Percentiles rank a stretch among this genome's conserved stretches.
These are phyloP conservation scores for Cremastobaeus sp. DNA, from an alignment of 2,888 invertebrate species.

Conservation along the genomic window DNA sequence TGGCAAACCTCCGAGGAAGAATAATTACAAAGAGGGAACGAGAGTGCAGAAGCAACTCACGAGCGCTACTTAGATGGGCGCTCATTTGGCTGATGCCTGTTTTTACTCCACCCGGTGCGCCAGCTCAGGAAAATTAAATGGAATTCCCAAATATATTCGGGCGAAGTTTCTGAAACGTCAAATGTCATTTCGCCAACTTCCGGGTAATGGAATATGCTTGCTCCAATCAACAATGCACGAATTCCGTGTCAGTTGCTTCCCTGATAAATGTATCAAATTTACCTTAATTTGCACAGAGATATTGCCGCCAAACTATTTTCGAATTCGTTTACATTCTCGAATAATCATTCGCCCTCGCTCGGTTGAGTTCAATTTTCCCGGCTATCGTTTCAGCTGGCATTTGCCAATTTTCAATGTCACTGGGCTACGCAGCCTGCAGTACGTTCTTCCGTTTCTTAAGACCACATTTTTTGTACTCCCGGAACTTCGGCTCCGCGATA, in stretches of 20 bases:
- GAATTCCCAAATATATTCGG: conserved; percentile 39
- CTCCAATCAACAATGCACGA: conserved; percentile 43
- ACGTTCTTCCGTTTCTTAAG: too few species aligned
- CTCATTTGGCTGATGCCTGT: conserved; percentile 51
- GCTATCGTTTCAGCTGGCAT: too few species aligned
- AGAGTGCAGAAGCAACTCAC: conserved; percentile 17
- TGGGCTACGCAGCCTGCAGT: too few species aligned
- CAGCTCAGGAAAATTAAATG: conserved; percentile 54
- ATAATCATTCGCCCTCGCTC: too few species aligned
- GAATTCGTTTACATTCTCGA: too few species aligned
- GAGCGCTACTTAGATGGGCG: conserved; percentile 30
- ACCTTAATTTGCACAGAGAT: conserved; percentile 4
- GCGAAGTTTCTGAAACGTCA: conserved; percentile 50
- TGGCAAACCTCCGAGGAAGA: conserved; percentile 38
- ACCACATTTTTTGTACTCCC: too few species aligned
- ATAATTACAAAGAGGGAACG: conserved; percentile 46
- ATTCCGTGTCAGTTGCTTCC: conserved; percentile 22
- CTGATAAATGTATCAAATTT: conserved; percentile 34
- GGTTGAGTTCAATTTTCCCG: too few species aligned
- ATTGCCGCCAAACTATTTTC: too few species aligned
- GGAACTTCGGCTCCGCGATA: too few species aligned
- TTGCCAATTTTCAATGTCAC: too few species aligned
- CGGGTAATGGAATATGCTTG: conserved; percentile 47
- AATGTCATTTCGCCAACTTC: conserved; percentile 44
- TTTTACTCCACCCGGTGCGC: conserved; percentile 40